Percentiles rank a stretch among this genome's conserved stretches.
These are phyloP conservation scores for Drosophila ogumai DNA, from an alignment of 1,140 invertebrate species.

Conservation along the genomic window DNA sequence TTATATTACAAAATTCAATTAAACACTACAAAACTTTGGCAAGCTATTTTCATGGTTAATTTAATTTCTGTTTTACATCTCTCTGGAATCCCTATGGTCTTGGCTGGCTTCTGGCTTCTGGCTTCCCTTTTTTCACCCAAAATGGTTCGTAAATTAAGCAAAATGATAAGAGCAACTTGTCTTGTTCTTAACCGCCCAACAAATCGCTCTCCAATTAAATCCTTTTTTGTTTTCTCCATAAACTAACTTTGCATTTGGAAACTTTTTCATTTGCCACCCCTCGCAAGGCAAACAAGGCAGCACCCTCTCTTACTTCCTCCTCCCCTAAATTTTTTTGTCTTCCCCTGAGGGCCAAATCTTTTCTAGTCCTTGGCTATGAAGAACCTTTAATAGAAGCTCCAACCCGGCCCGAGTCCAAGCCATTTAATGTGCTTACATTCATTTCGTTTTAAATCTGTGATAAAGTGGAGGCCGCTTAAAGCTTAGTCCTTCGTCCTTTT, in stretches of 20 bases:
- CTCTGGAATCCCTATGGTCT: not conserved
- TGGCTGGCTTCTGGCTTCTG: not conserved
- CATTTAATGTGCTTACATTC: constrained; percentile 81
- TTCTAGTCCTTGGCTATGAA: constrained; percentile 27
- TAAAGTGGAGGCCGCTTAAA: constrained; percentile 73
- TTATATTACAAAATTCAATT: not conserved
- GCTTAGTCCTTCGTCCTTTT: constrained; percentile 30
- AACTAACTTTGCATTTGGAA: constrained; percentile 64
- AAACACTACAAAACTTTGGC: not conserved
- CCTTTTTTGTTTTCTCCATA: constrained; percentile 47
- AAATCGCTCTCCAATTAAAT: constrained; percentile 78
- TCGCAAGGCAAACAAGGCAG: constrained; percentile 16
- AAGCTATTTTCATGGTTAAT: constrained; percentile 1
- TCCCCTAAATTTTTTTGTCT: constrained; percentile 8
- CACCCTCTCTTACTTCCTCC: too few relatives aligned
- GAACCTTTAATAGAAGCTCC: constrained; percentile 57
- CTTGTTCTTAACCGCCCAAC: constrained; percentile 60
- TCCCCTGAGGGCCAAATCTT: constrained; percentile 16
- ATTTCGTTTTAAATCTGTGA: constrained; percentile 78
- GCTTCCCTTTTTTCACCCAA: constrained; percentile 11
- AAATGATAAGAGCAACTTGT: constrained; percentile 58
- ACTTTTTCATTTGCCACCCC: constrained; percentile 49
- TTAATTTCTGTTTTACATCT: constrained; percentile 4
- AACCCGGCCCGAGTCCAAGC: constrained; percentile 31
- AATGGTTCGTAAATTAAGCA: constrained; percentile 27